Conservation (phyloP, 1,140 invertebrate species). For the Gerris buenoi region DNA sequence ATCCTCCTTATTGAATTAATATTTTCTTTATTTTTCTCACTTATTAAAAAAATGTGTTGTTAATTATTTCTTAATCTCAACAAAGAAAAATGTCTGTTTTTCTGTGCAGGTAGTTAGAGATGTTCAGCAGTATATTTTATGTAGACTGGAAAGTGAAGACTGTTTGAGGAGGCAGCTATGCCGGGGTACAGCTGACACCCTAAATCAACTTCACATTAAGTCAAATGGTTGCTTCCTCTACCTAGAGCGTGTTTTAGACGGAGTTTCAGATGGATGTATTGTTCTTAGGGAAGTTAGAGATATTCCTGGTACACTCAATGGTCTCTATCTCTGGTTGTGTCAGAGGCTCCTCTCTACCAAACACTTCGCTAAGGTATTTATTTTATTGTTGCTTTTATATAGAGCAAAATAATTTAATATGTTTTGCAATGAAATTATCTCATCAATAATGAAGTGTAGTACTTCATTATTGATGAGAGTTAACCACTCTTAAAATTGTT, state of each 20-base stretch:
- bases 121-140: conserved; percentile 88
- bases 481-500: no score
- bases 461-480: no score
- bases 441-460: no score
- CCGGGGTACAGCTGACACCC: conserved; percentile 76
- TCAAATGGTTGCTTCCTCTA: conserved; percentile 92
- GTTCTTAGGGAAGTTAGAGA: conserved; percentile 69
- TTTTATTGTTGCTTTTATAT: no score
- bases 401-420: no score
- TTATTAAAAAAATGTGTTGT: no score
- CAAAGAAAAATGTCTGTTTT: no score
- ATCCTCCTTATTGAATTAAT: no score
- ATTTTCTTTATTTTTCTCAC: no score
- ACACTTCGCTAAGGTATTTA: conserved; percentile 56
- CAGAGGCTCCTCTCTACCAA: conserved; percentile 79
- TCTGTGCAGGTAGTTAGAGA: conserved; percentile 54
- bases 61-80: no score
- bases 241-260: conserved; percentile 80
- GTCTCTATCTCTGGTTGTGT: conserved; percentile 86
- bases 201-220: conserved; percentile 91
- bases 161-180: conserved; percentile 62
- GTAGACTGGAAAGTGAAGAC: conserved; percentile 69
- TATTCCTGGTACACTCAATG: conserved; percentile 88
- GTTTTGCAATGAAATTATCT: no score
- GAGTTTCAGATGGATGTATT: conserved; percentile 83